Conservation (phyloP, 2,797 vertebrate species). For the Scomberomorus guttatus region DNA sequence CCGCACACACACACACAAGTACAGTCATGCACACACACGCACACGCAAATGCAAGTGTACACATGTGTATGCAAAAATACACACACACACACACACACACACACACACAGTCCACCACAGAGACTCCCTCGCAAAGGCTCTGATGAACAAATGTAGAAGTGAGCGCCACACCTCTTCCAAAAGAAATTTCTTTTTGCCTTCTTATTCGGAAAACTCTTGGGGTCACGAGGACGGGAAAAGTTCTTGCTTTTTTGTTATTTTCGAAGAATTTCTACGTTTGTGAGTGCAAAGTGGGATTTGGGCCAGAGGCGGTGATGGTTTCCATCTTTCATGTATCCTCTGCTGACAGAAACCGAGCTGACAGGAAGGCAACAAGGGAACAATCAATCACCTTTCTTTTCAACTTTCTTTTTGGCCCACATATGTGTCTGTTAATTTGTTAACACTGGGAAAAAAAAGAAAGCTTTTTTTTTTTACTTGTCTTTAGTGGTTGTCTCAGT, state of each 20-base stretch:
- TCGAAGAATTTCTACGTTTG: slow-evolving; percentile 78
- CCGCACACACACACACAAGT: slow-evolving; percentile 20
- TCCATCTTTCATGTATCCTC: slow-evolving; percentile 85
- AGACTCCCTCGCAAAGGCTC: slow-evolving; percentile 63
- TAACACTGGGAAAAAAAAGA: slow-evolving; percentile 46
- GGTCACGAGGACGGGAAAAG: slow-evolving; percentile 70
- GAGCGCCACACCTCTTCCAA: slow-evolving; percentile 70
- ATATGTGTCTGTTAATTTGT: slow-evolving; percentile 73
- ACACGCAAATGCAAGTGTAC: slow-evolving; percentile 55
- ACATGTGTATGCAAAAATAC: slow-evolving; percentile 60
- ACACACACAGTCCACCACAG: slow-evolving; percentile 71
- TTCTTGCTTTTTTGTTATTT: slow-evolving; percentile 77
- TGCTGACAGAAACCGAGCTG: slow-evolving; percentile 72
- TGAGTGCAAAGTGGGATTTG: slow-evolving; percentile 79
- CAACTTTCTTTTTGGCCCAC: slow-evolving; percentile 69
- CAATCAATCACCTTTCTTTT: slow-evolving; percentile 78
- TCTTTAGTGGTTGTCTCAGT: slow-evolving; percentile 69
- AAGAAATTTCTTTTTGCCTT: slow-evolving; percentile 45
- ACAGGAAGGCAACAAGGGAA: slow-evolving; percentile 75
- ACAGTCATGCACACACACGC: slow-evolving; percentile 24
- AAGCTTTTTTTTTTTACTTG: slow-evolving; percentile 2
- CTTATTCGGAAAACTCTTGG: slow-evolving; percentile 74
- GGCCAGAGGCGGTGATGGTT: slow-evolving; percentile 73
- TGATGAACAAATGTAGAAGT: slow-evolving; percentile 65
- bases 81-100: slow-evolving; percentile 63